Evolutionary conservation across 2,888 invertebrate genomes (phyloP).

Genomic region (Corythucha ciliata): DNA sequence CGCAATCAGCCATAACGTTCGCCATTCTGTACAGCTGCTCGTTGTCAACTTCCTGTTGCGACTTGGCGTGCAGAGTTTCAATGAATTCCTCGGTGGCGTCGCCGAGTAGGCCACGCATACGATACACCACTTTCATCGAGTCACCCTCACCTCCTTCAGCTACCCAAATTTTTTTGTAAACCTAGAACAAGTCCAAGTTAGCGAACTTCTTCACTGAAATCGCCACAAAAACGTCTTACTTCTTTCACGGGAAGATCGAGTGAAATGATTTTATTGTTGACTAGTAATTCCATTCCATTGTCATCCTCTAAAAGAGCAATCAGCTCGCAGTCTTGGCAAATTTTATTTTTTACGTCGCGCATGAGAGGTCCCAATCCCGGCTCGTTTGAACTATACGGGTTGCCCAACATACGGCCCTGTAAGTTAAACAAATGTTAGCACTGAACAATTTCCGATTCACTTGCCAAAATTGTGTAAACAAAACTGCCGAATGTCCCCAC

Average conservation of each 20-base stretch:
- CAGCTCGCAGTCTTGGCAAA: conserved; percentile 94
- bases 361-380: conserved; percentile 92
- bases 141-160: conserved; percentile 84
- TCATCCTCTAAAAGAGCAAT: conserved; percentile 97
- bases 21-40: conserved; percentile 91
- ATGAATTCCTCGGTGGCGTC: conserved; percentile 99
- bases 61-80: conserved; percentile 78
- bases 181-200: conserved; percentile 44
- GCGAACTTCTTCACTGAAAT: no score
- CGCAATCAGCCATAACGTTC: conserved; percentile 71
- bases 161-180: conserved; percentile 65
- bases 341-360: conserved; percentile 98
- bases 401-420: conserved; percentile 90
- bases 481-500: no score
- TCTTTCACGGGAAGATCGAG: conserved; percentile 93
- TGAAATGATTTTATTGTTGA: conserved; percentile 96
- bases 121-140: conserved; percentile 92
- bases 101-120: conserved; percentile 89
- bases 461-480: no score
- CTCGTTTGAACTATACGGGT: conserved; percentile 91
- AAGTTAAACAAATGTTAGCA: not conserved
- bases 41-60: conserved; percentile 79
- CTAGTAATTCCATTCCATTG: conserved; percentile 95
- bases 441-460: no score
- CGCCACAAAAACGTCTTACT: no score